These are phyloP conservation scores for Deilephila elpenor DNA, from an alignment of 2,888 invertebrate species.

Conservation along the genomic window DNA sequence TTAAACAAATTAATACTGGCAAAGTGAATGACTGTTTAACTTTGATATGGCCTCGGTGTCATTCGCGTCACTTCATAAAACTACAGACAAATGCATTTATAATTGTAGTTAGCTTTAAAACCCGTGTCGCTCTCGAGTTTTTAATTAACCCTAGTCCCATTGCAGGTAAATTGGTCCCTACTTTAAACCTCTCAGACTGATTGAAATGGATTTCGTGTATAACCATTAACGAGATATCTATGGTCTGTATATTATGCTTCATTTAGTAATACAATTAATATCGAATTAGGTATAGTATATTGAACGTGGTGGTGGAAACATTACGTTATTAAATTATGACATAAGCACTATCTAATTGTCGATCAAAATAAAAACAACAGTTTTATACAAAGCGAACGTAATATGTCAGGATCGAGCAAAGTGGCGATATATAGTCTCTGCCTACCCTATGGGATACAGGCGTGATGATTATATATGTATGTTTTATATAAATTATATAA, in stretches of 20 bases:
- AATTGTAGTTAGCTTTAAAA: not conserved
- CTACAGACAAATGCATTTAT: not conserved
- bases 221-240: not conserved
- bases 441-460: no score
- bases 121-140: not conserved
- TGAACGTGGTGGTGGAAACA: no score
- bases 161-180: constrained; percentile 13
- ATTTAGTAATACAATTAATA: no score
- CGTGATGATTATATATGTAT: no score
- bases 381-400: no score
- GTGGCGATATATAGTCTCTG: no score
- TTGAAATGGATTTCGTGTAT: constrained; percentile 10
- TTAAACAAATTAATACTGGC: not conserved
- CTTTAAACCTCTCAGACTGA: constrained; percentile 8
- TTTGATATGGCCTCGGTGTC: not conserved
- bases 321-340: no score
- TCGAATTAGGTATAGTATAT: no score
- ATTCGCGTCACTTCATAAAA: not conserved
- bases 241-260: not conserved
- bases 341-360: no score
- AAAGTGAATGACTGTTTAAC: not conserved
- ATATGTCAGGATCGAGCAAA: no score
- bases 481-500: no score
- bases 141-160: constrained; percentile 1
- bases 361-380: no score